These are phyloP conservation scores for Listronotus oregonensis DNA, from an alignment of 1,140 invertebrate species.

Conservation along the genomic window DNA sequence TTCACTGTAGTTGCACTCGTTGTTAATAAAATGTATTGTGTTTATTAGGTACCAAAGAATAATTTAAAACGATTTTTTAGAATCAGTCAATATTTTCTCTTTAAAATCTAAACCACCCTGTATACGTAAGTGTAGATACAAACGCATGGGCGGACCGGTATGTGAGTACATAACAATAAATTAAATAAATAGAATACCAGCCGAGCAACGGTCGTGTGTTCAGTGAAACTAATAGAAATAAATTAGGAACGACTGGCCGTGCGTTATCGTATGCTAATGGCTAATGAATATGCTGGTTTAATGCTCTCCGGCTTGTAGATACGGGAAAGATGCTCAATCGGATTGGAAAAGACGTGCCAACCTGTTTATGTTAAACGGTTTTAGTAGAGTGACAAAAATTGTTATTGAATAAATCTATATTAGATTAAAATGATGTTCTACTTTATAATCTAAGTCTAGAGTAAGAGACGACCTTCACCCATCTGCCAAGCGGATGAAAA, in stretches of 20 bases:
- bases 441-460: too few relatives aligned
- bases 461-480: too few relatives aligned
- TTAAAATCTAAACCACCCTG: background rate
- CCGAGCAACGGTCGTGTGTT: slow-evolving; percentile 27
- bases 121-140: slow-evolving; percentile 1
- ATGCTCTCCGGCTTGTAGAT: slow-evolving; percentile 12
- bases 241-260: slow-evolving; percentile 26
- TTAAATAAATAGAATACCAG: slow-evolving; percentile 36
- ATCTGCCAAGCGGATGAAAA: too few relatives aligned
- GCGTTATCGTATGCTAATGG: slow-evolving; percentile 29
- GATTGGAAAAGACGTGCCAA: background rate
- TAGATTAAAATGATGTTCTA: too few relatives aligned
- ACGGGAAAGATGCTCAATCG: slow-evolving; percentile 3
- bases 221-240: slow-evolving; percentile 30
- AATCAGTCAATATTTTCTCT: too few relatives aligned
- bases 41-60: too few relatives aligned
- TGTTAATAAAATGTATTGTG: too few relatives aligned
- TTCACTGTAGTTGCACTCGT: too few relatives aligned
- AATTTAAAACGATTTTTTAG: too few relatives aligned
- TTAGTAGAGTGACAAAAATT: too few relatives aligned
- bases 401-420: too few relatives aligned
- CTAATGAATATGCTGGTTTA: slow-evolving; percentile 33
- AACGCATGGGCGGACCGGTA: slow-evolving; percentile 41
- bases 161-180: slow-evolving; percentile 36
- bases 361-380: too few relatives aligned